Percentiles rank a stretch among this genome's conserved stretches.
phyloP scores from a whole-genome alignment of 2,888 invertebrate genomes.

The Aleiodes leptofemur region DNA sequence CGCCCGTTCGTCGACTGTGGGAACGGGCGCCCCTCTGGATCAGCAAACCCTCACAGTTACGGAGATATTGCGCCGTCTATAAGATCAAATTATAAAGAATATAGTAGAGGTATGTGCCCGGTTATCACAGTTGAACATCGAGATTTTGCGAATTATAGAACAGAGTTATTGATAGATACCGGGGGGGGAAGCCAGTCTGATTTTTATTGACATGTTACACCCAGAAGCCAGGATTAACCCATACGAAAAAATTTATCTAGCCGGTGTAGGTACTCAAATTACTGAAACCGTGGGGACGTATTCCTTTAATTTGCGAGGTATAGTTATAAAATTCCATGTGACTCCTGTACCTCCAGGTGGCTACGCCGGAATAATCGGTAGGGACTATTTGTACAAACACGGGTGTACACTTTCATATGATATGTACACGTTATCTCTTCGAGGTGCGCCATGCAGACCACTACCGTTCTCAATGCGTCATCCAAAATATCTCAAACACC shows the following conservation, averaged over 20 bases:
- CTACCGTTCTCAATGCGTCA: not conserved
- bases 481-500: not conserved
- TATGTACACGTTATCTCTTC: not conserved
- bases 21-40: not conserved
- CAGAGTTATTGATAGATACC: not conserved
- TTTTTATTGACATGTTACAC: not conserved
- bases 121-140: slow-evolving; percentile 4
- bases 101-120: slow-evolving; percentile 6
- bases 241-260: not conserved
- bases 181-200: slow-evolving; percentile 3
- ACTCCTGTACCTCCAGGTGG: not conserved
- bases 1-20: not conserved
- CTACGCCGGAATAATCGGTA: not conserved
- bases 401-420: not conserved
- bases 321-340: not conserved
- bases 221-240: not conserved
- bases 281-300: not conserved
- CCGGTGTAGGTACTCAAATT: not conserved
- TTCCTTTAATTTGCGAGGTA: not conserved
- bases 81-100: not conserved
- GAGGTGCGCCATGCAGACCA: not conserved
- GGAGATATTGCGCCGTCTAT: slow-evolving; percentile 4
- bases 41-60: not conserved
- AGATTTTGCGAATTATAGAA: not conserved
- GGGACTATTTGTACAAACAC: not conserved